Base-by-base conservation (phyloP, 2,113 vertebrate genomes). In the Semicossyphus pulcher region DNA sequence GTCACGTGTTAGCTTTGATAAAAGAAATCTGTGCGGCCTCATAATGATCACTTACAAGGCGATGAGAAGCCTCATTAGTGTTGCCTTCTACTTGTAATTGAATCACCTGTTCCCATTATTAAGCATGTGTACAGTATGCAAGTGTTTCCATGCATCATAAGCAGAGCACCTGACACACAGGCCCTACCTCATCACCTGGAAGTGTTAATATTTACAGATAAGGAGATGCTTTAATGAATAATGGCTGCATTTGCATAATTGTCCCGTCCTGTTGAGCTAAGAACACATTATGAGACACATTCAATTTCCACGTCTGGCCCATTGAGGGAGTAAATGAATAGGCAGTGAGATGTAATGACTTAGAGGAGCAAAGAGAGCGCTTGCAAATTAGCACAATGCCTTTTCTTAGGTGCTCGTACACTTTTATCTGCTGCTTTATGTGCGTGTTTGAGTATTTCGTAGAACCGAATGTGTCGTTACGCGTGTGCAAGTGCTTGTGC, bases 181-280 rank as follows among this genome's bases (percentile, higher is more conserved):
- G 45, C 44, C 28, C 31, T 7, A 26, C 80, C 48, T 79, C 81
- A 86, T 83, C 57, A 87, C 57, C 87, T 74, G 72, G 54, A 36
- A 59, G 25, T 51, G 62, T 72, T 77, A 54, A 66, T 76, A 61
- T 83, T 81, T 76, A 79, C 78, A 11, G 76, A 88, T 85, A 85
- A 69, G 68, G 37, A 63, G 41, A 72, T 9, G 75, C 72, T 72
- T 57, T 63, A 32, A 20, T 85, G 44, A 77, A 32, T 81, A 60
- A 79, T 80, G 53, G 72, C 41, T 10, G 16, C 16, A 84, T 90
- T 82, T 83, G 72, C 83, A 85, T 89, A 87, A 90, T 80, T 79
- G 54, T 59, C 52, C 34, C 36, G 65, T 85, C 28, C n/a, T 56
- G 49, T 63, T 77, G 37, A 85, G 63, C 52, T 45, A 61, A 88